Evolutionary conservation across 1,140 invertebrate species (phyloP).

Genomic region (Bombus waltoni): DNA sequence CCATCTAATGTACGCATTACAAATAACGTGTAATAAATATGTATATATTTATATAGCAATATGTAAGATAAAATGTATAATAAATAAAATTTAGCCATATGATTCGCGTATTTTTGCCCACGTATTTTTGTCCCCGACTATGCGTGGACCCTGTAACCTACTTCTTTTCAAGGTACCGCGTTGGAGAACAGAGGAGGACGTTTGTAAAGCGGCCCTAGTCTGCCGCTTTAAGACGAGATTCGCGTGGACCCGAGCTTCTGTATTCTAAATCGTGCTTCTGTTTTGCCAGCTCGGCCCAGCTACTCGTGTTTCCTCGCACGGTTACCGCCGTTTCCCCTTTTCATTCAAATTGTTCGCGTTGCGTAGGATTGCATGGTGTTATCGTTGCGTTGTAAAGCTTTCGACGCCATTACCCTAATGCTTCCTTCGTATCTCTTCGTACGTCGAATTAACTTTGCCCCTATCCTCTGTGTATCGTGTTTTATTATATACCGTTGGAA

Average conservation of each 20-base stretch:
- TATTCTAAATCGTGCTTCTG: not conserved
- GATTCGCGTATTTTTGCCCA: too few species aligned
- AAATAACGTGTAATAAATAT: too few species aligned
- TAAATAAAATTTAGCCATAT: too few species aligned
- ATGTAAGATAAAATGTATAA: too few species aligned
- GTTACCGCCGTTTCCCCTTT: too few species aligned
- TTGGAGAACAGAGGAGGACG: not conserved
- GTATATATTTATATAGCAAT: too few species aligned
- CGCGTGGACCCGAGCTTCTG: not conserved
- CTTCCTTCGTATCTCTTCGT: not conserved
- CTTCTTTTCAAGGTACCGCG: conserved; percentile 38
- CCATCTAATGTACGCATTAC: too few species aligned
- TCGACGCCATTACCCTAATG: too few species aligned
- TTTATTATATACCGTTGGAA: not conserved
- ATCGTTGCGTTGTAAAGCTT: too few species aligned
- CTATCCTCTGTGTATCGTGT: not conserved
- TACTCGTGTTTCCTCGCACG: not conserved
- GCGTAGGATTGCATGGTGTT: too few species aligned
- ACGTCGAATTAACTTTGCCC: not conserved
- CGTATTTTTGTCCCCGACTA: too few species aligned
- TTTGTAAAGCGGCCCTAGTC: not conserved
- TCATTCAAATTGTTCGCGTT: too few species aligned
- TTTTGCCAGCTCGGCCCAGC: not conserved
- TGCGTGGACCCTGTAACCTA: conserved; percentile 33
- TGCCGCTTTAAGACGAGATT: not conserved